phyloP scores from a whole-genome alignment of 2,888 invertebrate species.

The Serrognathus titanus region DNA sequence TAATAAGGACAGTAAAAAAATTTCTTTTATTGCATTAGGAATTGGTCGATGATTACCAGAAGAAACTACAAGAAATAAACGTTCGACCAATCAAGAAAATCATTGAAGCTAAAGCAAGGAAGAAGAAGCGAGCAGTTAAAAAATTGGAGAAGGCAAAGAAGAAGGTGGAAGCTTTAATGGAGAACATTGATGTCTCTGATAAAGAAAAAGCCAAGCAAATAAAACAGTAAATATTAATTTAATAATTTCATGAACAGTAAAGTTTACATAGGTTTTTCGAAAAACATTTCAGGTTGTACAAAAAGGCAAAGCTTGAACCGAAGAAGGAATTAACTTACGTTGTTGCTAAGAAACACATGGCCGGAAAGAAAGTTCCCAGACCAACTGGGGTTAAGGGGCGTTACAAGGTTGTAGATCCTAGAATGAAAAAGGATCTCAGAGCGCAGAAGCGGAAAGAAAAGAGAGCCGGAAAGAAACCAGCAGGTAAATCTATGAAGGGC shows the following conservation, averaged over 20 bases:
- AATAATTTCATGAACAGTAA: too few relatives aligned
- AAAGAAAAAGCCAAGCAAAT: constrained; percentile 90
- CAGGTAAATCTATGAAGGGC: constrained; percentile 53
- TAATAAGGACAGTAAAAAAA: too few relatives aligned
- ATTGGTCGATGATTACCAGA: constrained; percentile 81
- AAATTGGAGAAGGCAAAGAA: constrained; percentile 92
- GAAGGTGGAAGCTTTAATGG: constrained; percentile 90
- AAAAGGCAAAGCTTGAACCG: constrained; percentile 78
- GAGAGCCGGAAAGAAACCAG: constrained; percentile 42
- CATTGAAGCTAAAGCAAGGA: constrained; percentile 95
- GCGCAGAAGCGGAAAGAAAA: constrained; percentile 54
- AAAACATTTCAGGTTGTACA: constrained; percentile 82
- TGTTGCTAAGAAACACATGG: constrained; percentile 84
- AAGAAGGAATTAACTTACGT: constrained; percentile 91
- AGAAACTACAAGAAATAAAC: constrained; percentile 80
- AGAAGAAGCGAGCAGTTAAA: constrained; percentile 84
- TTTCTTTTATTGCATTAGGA: constrained; percentile 7
- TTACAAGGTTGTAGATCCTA: constrained; percentile 91
- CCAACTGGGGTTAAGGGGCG: constrained; percentile 88
- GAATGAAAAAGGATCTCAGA: constrained; percentile 92
- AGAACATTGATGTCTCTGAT: constrained; percentile 85
- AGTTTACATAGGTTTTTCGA: too few relatives aligned
- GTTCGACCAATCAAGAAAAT: constrained; percentile 96
- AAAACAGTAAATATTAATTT: constrained; percentile 61
- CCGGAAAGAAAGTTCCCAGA: constrained; percentile 71